Base-by-base conservation (phyloP, 92 coral and sea anemone genomes). In the Actinernus sp. region DNA sequence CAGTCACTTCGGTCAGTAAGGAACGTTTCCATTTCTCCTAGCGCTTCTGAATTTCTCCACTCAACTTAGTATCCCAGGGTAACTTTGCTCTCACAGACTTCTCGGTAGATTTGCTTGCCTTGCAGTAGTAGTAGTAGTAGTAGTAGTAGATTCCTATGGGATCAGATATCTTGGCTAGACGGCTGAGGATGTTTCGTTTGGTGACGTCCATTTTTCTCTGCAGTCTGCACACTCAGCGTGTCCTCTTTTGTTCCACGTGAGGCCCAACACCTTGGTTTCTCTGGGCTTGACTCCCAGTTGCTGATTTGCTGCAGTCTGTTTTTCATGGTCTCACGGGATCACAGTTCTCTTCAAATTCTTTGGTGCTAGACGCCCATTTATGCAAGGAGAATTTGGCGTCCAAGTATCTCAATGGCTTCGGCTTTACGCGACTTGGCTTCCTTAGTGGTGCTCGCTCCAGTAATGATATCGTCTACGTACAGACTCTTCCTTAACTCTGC, bases 31-130 rank as follows among this genome's bases (percentile, higher is more conserved):
- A 60, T 26, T 17, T 24, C 22, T 33, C 14, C 31, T 40, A 60
- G 10, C 17, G 26, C 29, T 23, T 44, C 22, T 34, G 47, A 22
- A 28, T 22, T 21, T 37, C 51, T 9, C 27, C 48, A 0, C 31
- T 65, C 14, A 79, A 44, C 22, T 20, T 16, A 32, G 71, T 57
- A 45, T 79, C 86, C 86, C 86, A 79, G 8, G 41, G n/a, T 14
- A 34, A 6, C 6, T 34, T 58, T 58, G 14, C 23, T 18, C 12
- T 58, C 65, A 24, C 65, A 58, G 6, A 46, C 65, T 11, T 34
- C 26, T 5, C 65, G 11, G 17, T 58, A 31, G 40, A 58, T 14
- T 12, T 33, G 49, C 14, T 58, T 56, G 8, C 65, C 49, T 2
- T 9, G 17, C 47, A 34, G 41, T 6, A 14, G 6, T 6, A 34